Evolutionary conservation across 92 coral and sea anemone species (phyloP).

Genomic region (Parazoanthus darwini): DNA sequence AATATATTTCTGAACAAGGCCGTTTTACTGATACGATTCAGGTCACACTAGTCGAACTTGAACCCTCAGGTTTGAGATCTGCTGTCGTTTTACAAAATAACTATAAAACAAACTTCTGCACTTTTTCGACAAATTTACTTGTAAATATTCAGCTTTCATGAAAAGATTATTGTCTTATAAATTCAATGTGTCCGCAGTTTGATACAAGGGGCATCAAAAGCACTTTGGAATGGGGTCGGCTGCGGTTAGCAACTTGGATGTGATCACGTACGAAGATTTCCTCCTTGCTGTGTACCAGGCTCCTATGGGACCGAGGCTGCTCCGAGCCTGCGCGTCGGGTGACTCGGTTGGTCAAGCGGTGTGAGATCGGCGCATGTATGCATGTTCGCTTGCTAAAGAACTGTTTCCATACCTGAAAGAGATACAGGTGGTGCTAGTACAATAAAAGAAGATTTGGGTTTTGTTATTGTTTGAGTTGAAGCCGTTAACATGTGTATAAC

Average conservation of each 20-base stretch:
- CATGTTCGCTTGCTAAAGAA: neutral
- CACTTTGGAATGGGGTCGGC: neutral
- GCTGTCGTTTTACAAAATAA: neutral
- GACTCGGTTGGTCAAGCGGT: neutral
- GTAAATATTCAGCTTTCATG: neutral
- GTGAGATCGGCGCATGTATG: neutral
- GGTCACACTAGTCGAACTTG: neutral
- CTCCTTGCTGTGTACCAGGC: neutral
- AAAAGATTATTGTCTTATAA: neutral
- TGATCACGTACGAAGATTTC: constrained; percentile 12
- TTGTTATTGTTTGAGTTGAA: no score
- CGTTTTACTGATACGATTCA: neutral
- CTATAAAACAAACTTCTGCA: neutral
- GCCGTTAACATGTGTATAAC: no score
- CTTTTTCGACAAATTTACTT: neutral
- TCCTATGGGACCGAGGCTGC: neutral
- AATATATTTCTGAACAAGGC: neutral
- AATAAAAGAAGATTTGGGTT: neutral
- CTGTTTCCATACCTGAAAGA: constrained; percentile 34
- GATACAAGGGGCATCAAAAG: neutral
- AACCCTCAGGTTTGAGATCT: neutral
- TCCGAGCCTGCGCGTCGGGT: neutral
- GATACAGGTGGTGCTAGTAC: neutral
- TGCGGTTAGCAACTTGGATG: neutral
- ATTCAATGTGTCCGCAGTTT: neutral